A percentile compares a stretch with the other conserved stretches of the same genome.
phyloP scores from a whole-genome alignment of 2,113 vertebrate species.

The Tauraco erythrolophus region DNA sequence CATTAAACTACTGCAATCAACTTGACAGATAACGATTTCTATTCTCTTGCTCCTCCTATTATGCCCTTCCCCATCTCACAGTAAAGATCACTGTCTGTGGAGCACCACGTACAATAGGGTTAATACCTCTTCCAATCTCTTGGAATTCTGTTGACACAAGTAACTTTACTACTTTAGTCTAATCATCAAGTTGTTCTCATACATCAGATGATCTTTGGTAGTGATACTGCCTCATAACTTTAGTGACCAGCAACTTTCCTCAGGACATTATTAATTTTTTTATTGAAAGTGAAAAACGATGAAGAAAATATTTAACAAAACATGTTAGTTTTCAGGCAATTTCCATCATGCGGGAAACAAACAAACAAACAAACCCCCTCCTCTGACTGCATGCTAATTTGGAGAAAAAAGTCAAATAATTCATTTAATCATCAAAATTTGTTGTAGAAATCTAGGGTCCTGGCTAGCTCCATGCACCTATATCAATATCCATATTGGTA shows the following conservation, averaged over 20 bases:
- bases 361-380: neutral
- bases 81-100: neutral
- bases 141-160: neutral
- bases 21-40: neutral
- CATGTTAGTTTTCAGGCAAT: neutral
- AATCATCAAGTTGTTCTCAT: neutral
- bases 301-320: neutral
- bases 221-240: neutral
- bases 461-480: neutral
- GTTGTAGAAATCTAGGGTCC: neutral
- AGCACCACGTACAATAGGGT: neutral
- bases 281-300: neutral
- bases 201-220: neutral
- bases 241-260: neutral
- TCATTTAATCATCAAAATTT: neutral
- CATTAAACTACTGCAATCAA: too few relatives aligned
- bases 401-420: neutral
- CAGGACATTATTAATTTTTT: neutral
- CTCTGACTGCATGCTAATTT: neutral
- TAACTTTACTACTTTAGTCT: neutral
- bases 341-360: neutral
- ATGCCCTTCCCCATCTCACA: fast-evolving
- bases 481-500: neutral
- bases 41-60: neutral
- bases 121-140: neutral